Base-by-base conservation (phyloP, 1,140 invertebrate species). In the Drosophila insularis region DNA sequence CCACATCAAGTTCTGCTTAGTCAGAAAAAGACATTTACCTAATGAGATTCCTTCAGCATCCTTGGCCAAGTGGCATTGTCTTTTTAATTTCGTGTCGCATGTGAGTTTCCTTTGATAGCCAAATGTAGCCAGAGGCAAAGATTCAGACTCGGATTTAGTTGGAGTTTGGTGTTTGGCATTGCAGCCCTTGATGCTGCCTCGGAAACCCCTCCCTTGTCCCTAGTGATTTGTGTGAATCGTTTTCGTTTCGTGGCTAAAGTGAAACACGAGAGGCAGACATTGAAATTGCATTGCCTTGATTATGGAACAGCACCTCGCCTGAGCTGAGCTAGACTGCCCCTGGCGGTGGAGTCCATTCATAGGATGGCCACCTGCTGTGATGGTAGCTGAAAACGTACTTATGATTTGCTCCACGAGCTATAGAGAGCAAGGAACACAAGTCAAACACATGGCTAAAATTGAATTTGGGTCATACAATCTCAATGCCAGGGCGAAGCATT, bases 281-380 rank as follows among this genome's bases (percentile, higher is more conserved):
- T 89, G 85, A 78, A 89, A 89, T 89, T 89, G 84, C 84, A 89
- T 89, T 89, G 85, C 80, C 63, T 84, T 89, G 85, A 89, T 89
- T 89, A 73, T 68, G 74, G 74, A 58, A 69, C 79, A 86, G 66
- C 84, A 82, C 80, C 62, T 79, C 67, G 63, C 59, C 74, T 46
- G 46, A 21, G 27, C 31, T 50, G 43, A 21, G 67, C 21, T 27
- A 53, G 35, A 19, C 10, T 63, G 56, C 53, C 66, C 23, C 11
- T 31, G 50, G 58, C 62, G 53, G 11, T 46, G 50, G 58, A 56
- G 53, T 10, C 54, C 53, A 17, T 17, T 5, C 27, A 43, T 14
- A 17, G 21, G 21, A 40, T 60, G 76, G 80, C 23, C 71, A 77
- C 81, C 81, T 80, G 81, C 84, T 84, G 84, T 50, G 84, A 66